Conservation (phyloP, 1,140 invertebrate species). For the Mactra quadrangularis region DNA sequence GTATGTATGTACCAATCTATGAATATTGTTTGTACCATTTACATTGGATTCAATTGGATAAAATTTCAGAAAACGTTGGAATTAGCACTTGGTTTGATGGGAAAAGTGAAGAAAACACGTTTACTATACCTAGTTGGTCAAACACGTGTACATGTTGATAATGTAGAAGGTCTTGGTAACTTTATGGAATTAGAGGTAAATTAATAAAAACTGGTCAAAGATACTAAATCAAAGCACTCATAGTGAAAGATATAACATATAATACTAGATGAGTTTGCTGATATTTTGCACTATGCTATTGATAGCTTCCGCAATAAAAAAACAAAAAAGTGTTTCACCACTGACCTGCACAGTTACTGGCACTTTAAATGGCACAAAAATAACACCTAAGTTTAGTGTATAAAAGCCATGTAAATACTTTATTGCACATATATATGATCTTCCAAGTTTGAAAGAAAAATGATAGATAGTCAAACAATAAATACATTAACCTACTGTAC, state of each 20-base stretch:
- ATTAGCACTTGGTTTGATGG: constrained; percentile 85
- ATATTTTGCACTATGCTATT: neutral
- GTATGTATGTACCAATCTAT: no score
- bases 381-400: no score
- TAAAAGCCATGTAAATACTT: no score
- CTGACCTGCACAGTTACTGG: no score
- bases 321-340: neutral
- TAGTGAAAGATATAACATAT: neutral
- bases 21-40: no score
- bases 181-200: constrained; percentile 95
- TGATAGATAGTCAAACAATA: no score
- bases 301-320: neutral
- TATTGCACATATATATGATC: no score
- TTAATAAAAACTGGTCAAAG: neutral
- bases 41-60: no score
- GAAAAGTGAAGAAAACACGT: constrained; percentile 89
- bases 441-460: no score
- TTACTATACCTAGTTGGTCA: constrained; percentile 91
- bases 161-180: constrained; percentile 91
- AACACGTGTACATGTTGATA: constrained; percentile 94
- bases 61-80: constrained; percentile 18
- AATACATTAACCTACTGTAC: no score
- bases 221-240: neutral
- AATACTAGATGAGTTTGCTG: neutral
- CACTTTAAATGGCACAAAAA: no score